A percentile compares a stretch with the other conserved stretches of the same genome.
These are phyloP conservation scores for Bubalus kerabau DNA, from an alignment of 2,113 vertebrate species.

Conservation along the genomic window DNA sequence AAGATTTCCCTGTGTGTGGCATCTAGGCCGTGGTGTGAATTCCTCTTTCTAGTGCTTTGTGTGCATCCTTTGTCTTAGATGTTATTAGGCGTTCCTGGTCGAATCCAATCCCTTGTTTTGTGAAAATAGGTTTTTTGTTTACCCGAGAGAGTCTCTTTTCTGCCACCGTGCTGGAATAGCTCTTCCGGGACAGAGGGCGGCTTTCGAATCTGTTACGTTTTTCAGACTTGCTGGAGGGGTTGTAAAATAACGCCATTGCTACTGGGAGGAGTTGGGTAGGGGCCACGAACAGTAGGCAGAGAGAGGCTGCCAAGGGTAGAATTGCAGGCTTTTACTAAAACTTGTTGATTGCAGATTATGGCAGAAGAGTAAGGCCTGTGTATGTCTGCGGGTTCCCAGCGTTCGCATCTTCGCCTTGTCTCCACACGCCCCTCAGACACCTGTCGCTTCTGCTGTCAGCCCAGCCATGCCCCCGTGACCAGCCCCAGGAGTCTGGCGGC, in stretches of 20 bases:
- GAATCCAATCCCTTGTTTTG: slow-evolving; percentile 13
- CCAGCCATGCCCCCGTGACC: not conserved
- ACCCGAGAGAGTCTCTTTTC: not conserved
- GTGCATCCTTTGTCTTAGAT: not conserved
- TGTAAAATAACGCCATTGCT: not conserved
- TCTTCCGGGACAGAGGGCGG: not conserved
- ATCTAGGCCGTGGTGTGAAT: not conserved
- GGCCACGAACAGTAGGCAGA: not conserved
- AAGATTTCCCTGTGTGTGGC: not conserved
- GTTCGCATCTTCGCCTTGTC: not conserved
- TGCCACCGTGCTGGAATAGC: not conserved
- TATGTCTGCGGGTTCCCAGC: not conserved
- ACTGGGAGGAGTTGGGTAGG: not conserved
- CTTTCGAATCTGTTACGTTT: not conserved
- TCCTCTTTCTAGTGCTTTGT: not conserved
- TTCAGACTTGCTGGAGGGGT: not conserved
- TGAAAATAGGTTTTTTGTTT: slow-evolving; percentile 24
- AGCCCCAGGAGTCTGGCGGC: not conserved
- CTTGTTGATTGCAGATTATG: not conserved
- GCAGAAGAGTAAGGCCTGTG: not conserved
- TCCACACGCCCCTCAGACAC: not conserved
- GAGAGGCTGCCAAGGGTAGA: not conserved
- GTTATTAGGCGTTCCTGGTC: not conserved
- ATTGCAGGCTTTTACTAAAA: not conserved
- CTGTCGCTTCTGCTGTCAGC: slow-evolving; percentile 17